Evolutionary conservation across 1,140 invertebrate species (phyloP).

Genomic region (Daktulosphaira vitifoliae): DNA sequence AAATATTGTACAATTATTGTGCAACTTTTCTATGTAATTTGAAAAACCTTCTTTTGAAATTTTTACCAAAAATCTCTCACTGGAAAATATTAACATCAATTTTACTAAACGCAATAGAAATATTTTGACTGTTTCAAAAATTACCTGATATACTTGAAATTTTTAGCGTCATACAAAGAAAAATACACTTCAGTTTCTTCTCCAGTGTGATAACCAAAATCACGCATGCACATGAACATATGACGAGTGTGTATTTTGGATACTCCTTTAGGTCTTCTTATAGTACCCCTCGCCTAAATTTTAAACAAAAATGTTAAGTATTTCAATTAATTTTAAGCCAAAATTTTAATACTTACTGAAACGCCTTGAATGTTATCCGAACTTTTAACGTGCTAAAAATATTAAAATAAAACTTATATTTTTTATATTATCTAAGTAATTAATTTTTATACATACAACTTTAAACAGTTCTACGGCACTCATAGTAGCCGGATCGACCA

Average conservation of each 20-base stretch:
- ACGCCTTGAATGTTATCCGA: constrained; percentile 67
- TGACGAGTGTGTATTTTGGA: constrained; percentile 69
- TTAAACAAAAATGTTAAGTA: neutral
- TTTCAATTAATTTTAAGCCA: neutral
- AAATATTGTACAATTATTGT: constrained; percentile 81
- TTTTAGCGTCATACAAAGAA: constrained; percentile 71
- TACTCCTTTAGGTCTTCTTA: constrained; percentile 54
- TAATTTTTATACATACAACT: constrained; percentile 49
- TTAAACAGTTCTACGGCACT: constrained; percentile 82
- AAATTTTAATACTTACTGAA: constrained; percentile 49
- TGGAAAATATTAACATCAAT: constrained; percentile 44
- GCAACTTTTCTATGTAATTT: constrained; percentile 76
- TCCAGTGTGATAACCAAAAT: constrained; percentile 74
- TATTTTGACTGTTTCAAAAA: no score
- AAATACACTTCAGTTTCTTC: constrained; percentile 84
- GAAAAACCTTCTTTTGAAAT: constrained; percentile 83
- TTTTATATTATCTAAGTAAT: neutral
- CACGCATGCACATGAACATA: constrained; percentile 77
- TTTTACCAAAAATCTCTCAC: constrained; percentile 77
- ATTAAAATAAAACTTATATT: neutral
- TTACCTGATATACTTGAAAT: constrained; percentile 50
- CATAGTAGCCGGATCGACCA: constrained; percentile 78
- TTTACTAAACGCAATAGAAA: neutral
- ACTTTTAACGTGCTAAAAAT: constrained; percentile 61
- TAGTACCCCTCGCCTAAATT: constrained; percentile 54